Percentiles rank a stretch among this genome's conserved stretches.
Evolutionary conservation across 2,113 vertebrate species (phyloP).

Genomic region (Bos javanicus): DNA sequence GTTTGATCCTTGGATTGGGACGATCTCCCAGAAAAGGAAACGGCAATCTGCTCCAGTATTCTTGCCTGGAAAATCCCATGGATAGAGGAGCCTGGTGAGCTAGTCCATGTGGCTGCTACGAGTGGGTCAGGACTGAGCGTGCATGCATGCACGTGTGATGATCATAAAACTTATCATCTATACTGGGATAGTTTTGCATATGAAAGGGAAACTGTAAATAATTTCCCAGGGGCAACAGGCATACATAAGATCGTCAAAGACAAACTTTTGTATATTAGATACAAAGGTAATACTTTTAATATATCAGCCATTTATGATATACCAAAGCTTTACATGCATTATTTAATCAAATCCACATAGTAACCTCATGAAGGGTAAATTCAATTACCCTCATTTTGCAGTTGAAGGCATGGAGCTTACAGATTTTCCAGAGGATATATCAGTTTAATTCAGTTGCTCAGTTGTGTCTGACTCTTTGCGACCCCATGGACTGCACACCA

Average conservation of each 20-base stretch:
- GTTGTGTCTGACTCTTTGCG: background rate
- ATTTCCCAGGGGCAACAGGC: background rate
- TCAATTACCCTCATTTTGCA: background rate
- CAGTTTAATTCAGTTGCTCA: background rate
- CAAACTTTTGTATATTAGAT: background rate
- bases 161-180: too few relatives aligned
- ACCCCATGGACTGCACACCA: accelerated
- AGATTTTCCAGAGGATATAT: background rate
- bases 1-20: background rate
- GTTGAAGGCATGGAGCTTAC: background rate
- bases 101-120: background rate
- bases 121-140: background rate
- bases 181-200: background rate
- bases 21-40: background rate
- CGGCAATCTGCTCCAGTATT: background rate
- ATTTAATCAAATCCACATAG: background rate
- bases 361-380: background rate
- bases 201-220: background rate
- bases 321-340: background rate
- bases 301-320: background rate
- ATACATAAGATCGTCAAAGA: background rate
- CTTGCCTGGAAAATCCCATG: background rate
- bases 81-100: background rate
- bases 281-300: background rate
- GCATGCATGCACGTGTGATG: background rate